These are phyloP conservation scores for Opisthocomus hoazin DNA, from an alignment of 2,113 vertebrate species.

Conservation along the genomic window DNA sequence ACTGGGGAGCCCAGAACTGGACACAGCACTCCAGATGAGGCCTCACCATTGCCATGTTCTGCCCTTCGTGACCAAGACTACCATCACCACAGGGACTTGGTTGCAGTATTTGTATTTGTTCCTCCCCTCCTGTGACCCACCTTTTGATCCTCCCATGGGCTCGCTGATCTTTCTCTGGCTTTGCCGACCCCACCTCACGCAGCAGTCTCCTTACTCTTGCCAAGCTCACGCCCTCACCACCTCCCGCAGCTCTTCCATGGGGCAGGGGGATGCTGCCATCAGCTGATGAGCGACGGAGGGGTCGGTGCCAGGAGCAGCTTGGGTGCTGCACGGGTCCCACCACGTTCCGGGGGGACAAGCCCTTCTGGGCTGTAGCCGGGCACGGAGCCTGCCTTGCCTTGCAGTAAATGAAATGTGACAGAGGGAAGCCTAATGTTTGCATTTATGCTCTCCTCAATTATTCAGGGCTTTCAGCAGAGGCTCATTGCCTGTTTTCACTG, in stretches of 20 bases:
- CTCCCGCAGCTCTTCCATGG: not conserved
- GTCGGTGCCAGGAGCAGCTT: not conserved
- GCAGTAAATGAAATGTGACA: not conserved
- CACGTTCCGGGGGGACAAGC: not conserved
- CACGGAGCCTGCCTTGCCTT: not conserved
- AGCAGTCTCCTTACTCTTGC: not conserved
- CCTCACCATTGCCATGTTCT: not conserved
- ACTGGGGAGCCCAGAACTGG: too few species aligned
- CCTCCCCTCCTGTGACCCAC: not conserved
- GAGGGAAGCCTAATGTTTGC: constrained; percentile 4
- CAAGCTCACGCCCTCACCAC: not conserved
- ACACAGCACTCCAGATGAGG: too few species aligned
- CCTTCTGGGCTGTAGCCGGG: not conserved
- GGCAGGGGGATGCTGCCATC: accelerated
- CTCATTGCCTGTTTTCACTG: not conserved
- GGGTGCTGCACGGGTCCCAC: not conserved
- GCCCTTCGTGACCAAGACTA: not conserved
- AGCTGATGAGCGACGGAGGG: not conserved
- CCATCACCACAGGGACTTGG: not conserved
- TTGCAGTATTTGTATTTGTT: not conserved
- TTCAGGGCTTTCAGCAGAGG: constrained; percentile 30
- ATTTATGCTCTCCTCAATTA: constrained; percentile 33
- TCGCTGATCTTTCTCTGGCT: not conserved
- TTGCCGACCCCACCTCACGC: not conserved
- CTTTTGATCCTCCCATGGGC: not conserved